Percentiles rank a stretch among this genome's conserved stretches.
These are phyloP conservation scores for Porites cylindrica DNA, from an alignment of 92 coral and sea anemone genomes.

Conservation along the genomic window DNA sequence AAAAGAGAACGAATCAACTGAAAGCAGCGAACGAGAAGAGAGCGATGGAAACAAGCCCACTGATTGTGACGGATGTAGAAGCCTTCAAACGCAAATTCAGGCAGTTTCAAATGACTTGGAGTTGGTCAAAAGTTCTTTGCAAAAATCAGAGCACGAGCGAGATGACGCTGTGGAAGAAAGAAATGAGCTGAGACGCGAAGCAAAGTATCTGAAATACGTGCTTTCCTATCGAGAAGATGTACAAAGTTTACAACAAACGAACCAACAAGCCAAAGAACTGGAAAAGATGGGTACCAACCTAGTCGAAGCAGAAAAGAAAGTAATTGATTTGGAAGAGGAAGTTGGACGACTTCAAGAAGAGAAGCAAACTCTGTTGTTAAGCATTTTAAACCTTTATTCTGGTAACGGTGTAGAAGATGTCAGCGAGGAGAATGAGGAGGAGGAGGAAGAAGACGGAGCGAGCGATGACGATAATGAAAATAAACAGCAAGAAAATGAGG, in stretches of 20 bases:
- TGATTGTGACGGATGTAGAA: conserved; percentile 68
- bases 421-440: conserved; percentile 52
- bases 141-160: conserved; percentile 71
- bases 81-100: conserved; percentile 55
- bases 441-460: conserved; percentile 53
- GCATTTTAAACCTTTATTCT: conserved; percentile 74
- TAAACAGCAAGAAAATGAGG: not conserved
- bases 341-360: conserved; percentile 88
- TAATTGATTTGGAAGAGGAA: conserved; percentile 87
- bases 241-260: conserved; percentile 76
- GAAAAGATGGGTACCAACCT: conserved; percentile 83
- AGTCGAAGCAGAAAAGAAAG: conserved; percentile 87
- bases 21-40: not conserved
- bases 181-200: conserved; percentile 80
- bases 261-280: conserved; percentile 76
- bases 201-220: conserved; percentile 92
- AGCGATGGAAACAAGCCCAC: not conserved
- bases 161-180: conserved; percentile 81
- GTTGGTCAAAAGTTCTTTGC: conserved; percentile 46
- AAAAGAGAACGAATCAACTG: conserved; percentile 9
- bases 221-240: conserved; percentile 94
- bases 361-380: conserved; percentile 83
- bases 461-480: conserved; percentile 31
- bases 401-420: conserved; percentile 67
- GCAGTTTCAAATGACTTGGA: conserved; percentile 64